These are phyloP conservation scores for Mastigias papua DNA, from an alignment of 30 jellyfish, hydroid and myxozoan genomes.

Conservation along the genomic window DNA sequence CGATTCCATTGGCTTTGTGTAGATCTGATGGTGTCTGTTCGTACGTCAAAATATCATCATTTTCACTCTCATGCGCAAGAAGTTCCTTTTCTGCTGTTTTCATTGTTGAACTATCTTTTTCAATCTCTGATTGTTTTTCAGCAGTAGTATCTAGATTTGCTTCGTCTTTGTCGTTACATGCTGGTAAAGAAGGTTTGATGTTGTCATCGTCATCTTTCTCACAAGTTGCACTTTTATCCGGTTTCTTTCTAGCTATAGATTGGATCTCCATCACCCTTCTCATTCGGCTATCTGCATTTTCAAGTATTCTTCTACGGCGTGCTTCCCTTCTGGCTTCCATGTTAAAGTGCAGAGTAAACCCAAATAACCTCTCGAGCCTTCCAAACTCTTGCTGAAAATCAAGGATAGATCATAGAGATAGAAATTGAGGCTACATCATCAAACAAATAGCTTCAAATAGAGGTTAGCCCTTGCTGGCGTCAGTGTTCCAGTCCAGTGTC, in stretches of 20 bases:
- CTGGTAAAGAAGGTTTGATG: background rate
- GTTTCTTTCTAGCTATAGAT: constrained; percentile 21
- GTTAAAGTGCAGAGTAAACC: background rate
- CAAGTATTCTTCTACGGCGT: constrained; percentile 58
- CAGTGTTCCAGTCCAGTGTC: background rate
- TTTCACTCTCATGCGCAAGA: background rate
- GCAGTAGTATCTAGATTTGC: background rate
- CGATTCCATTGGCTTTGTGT: background rate
- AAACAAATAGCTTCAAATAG: no score
- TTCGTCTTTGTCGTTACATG: background rate
- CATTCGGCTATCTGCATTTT: constrained; percentile 63
- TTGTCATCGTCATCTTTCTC: background rate
- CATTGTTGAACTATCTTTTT: background rate
- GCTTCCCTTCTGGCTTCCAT: constrained; percentile 75
- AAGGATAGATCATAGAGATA: no score
- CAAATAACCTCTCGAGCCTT: no score
- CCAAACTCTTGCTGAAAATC: no score
- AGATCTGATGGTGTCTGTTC: background rate
- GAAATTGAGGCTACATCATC: no score
- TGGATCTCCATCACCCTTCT: constrained; percentile 44
- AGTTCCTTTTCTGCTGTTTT: background rate
- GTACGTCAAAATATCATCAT: background rate
- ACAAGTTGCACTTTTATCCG: background rate
- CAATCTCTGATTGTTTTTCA: background rate
- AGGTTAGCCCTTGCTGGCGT: no score